A percentile compares a stretch with the other conserved stretches of the same genome.
Conservation (phyloP, 2,797 vertebrate species). For the Margarornis squamiger region DNA sequence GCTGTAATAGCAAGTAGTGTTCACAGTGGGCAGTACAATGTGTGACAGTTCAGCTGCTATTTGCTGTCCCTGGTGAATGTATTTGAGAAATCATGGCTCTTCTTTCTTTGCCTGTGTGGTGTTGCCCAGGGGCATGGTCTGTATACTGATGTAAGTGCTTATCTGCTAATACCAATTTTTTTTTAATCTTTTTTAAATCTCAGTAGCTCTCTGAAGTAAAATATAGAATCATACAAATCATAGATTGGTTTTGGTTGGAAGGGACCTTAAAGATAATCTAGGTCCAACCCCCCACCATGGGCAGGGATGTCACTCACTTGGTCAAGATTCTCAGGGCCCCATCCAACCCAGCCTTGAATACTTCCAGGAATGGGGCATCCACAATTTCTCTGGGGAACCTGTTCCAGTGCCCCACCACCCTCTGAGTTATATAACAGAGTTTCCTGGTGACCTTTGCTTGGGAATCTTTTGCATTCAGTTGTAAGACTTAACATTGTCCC, state of each 20-base stretch:
- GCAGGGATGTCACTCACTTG: not conserved
- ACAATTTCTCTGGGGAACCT: not conserved
- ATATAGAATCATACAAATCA: not conserved
- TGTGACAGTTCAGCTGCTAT: not conserved
- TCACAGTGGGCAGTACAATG: not conserved
- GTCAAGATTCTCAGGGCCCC: not conserved
- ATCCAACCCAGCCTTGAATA: not conserved
- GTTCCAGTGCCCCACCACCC: not conserved
- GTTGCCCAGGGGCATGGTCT: not conserved
- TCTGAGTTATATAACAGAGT: not conserved
- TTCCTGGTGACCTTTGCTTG: not conserved
- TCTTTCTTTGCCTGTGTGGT: not conserved
- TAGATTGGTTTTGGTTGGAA: not conserved
- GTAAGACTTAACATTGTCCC: not conserved
- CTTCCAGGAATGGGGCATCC: not conserved
- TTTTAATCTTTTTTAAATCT: not conserved
- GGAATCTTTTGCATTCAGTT: not conserved
- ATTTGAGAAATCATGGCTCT: not conserved
- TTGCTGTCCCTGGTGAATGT: not conserved
- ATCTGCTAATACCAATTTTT: not conserved
- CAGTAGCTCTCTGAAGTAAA: not conserved
- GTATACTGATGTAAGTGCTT: not conserved
- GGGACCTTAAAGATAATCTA: not conserved
- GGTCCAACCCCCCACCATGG: too few relatives aligned
- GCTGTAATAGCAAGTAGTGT: not conserved